Percentiles rank a stretch among this genome's conserved stretches.
Evolutionary conservation across 35 echinoderm and acorn worm genomes (phyloP).

Genomic region (Heliocidaris tuberculata): DNA sequence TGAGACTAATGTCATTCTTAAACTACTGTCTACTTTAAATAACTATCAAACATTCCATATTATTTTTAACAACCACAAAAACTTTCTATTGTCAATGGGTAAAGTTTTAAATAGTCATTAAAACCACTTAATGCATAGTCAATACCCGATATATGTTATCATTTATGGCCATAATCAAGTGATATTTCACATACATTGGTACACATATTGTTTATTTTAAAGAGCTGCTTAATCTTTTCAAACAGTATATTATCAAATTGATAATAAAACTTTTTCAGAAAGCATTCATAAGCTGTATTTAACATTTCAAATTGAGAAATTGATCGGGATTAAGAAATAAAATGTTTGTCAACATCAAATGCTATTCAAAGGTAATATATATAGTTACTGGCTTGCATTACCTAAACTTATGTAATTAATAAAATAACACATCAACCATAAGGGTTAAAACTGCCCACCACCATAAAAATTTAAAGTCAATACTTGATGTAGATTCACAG

Average conservation of each 20-base stretch:
- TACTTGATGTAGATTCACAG: background rate
- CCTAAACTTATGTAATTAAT: background rate
- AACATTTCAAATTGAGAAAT: background rate
- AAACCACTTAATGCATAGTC: too few relatives aligned
- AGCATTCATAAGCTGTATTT: background rate
- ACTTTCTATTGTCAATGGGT: background rate
- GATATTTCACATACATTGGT: background rate
- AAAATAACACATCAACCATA: background rate
- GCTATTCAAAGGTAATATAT: background rate
- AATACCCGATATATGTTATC: background rate
- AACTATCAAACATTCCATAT: background rate
- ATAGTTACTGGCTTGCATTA: too few relatives aligned
- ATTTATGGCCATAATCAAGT: background rate
- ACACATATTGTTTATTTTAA: background rate
- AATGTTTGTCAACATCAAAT: background rate
- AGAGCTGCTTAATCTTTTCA: background rate
- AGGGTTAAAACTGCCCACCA: background rate
- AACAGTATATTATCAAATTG: background rate
- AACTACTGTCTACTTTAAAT: background rate
- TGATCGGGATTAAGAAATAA: background rate
- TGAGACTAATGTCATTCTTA: too few relatives aligned
- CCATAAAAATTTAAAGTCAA: background rate
- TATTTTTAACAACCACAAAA: background rate
- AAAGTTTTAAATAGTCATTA: background rate
- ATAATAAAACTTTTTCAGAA: background rate